These are phyloP conservation scores for Phylloscopus whistleri DNA, from an alignment of 2,113 vertebrate genomes.

Conservation along the genomic window DNA sequence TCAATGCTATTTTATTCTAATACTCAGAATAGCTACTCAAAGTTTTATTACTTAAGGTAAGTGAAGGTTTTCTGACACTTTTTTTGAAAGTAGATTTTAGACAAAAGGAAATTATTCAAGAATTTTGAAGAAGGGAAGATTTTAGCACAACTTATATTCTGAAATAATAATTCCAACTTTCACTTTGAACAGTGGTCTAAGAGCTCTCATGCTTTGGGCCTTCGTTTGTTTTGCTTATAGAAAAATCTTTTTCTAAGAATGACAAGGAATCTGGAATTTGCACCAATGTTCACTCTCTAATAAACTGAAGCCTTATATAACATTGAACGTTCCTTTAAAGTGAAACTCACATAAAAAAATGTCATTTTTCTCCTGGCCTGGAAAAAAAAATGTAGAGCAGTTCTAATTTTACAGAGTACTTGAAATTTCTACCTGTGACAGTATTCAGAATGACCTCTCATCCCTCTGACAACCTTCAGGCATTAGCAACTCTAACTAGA, in stretches of 20 bases:
- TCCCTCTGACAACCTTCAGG: not conserved
- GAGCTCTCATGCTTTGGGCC: not conserved
- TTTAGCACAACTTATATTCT: not conserved
- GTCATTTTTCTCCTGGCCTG: not conserved
- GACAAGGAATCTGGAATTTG: not conserved
- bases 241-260: not conserved
- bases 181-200: not conserved
- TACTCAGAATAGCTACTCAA: not conserved
- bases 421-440: not conserved
- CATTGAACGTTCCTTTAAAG: not conserved
- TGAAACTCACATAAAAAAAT: not conserved
- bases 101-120: not conserved
- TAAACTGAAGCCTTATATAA: not conserved
- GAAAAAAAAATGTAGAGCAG: not conserved
- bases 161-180: not conserved
- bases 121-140: not conserved
- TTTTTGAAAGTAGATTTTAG: not conserved
- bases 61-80: not conserved
- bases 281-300: not conserved
- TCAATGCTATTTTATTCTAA: not conserved
- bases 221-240: not conserved
- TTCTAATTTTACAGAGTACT: not conserved
- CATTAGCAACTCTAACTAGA: not conserved
- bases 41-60: not conserved
- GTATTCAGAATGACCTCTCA: not conserved